phyloP scores from a whole-genome alignment of 2,888 invertebrate genomes.

The Andrena bucephala region DNA sequence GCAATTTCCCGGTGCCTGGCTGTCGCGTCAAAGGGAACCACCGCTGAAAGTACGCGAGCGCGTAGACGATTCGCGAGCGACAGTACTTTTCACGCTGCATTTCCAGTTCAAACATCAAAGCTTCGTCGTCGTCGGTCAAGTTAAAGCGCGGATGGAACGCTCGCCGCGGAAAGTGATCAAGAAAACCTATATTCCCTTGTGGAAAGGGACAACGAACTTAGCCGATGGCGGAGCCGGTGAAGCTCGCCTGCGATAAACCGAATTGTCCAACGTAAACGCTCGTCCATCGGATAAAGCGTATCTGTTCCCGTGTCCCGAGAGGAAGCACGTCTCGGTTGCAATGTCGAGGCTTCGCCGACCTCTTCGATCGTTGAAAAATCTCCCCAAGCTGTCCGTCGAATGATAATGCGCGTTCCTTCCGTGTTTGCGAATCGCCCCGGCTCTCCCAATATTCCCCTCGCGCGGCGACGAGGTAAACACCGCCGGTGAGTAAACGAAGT shows the following conservation, averaged over 20 bases:
- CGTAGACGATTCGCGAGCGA: conserved; percentile 47
- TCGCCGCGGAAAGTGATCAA: conserved; percentile 33
- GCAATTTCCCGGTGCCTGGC: conserved; percentile 45
- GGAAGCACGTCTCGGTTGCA: neutral
- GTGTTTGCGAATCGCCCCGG: conserved; percentile 60
- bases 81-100: conserved; percentile 54
- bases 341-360: neutral
- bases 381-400: conserved; percentile 5
- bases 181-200: conserved; percentile 46
- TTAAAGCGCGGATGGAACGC: conserved; percentile 42
- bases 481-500: conserved; percentile 64
- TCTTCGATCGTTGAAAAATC: conserved; percentile 4
- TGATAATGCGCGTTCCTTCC: conserved; percentile 46
- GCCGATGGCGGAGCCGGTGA: conserved; percentile 6
- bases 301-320: neutral
- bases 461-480: conserved; percentile 63
- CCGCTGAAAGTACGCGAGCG: conserved; percentile 50
- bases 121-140: conserved; percentile 50
- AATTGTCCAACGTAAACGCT: neutral
- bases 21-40: conserved; percentile 39
- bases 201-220: conserved; percentile 3
- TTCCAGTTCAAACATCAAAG: conserved; percentile 58
- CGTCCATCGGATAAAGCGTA: neutral
- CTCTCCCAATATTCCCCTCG: conserved; percentile 64
- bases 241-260: neutral